phyloP scores from a whole-genome alignment of 2,113 vertebrate genomes.

The Phodopus roborovskii region DNA sequence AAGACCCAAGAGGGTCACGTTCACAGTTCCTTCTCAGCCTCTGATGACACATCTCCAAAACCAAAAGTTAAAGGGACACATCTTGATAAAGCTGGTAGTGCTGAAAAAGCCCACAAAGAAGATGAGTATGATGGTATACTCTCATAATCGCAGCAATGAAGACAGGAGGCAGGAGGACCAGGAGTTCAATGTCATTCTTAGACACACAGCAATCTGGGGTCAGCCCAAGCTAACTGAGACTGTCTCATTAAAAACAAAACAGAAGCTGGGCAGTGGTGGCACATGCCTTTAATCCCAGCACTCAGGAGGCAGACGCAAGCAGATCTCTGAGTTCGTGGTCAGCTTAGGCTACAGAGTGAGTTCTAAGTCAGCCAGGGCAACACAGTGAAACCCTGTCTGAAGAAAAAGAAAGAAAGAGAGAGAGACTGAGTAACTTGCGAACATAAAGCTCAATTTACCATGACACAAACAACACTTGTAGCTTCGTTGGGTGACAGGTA shows the following conservation, averaged over 20 bases:
- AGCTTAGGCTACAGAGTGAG: background rate
- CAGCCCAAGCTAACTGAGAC: background rate
- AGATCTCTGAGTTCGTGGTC: background rate
- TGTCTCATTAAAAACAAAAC: background rate
- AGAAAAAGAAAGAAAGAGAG: background rate
- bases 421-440: background rate
- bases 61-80: constrained; percentile 50
- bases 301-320: background rate
- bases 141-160: background rate
- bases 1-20: constrained; percentile 7
- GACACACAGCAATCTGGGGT: background rate
- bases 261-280: background rate
- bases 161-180: too few relatives aligned
- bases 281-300: background rate
- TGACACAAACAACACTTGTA: constrained; percentile 24
- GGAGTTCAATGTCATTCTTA: background rate
- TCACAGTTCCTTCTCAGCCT: constrained; percentile 1
- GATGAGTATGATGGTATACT: background rate
- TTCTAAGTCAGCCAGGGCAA: background rate
- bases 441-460: background rate
- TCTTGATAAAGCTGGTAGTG: constrained; percentile 48
- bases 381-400: background rate
- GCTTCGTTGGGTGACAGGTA: background rate
- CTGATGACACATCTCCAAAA: constrained; percentile 37
- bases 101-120: background rate